Evolutionary conservation across 2,888 invertebrate genomes (phyloP).

Genomic region (Conus canariensis): DNA sequence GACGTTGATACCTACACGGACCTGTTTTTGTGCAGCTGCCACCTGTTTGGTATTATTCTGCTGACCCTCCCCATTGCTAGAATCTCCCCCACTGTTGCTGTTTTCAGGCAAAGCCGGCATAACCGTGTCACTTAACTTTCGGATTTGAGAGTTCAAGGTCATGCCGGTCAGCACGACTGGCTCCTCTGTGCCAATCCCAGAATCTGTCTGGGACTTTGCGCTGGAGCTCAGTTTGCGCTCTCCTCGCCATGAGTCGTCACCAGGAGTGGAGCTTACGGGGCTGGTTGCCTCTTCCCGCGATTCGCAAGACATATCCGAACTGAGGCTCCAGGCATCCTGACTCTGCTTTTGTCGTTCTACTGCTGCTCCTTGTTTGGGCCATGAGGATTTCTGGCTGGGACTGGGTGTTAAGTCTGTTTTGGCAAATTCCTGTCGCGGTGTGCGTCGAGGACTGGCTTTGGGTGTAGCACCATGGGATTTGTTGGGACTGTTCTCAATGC

Average conservation of each 20-base stretch:
- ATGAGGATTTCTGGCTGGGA: neutral
- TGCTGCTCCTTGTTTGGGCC: neutral
- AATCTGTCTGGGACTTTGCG: slow-evolving; percentile 65
- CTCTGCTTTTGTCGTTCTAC: slow-evolving; percentile 55
- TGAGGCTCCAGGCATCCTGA: slow-evolving; percentile 62
- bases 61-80: slow-evolving; percentile 61
- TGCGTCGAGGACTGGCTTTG: slow-evolving; percentile 67
- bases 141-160: neutral
- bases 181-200: slow-evolving; percentile 62
- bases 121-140: slow-evolving; percentile 8
- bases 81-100: slow-evolving; percentile 62
- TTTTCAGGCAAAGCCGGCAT: neutral
- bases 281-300: slow-evolving; percentile 59
- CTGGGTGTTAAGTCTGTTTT: slow-evolving; percentile 45
- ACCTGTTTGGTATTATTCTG: slow-evolving; percentile 71
- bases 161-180: slow-evolving; percentile 20
- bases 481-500: slow-evolving; percentile 77
- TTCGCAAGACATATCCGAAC: slow-evolving; percentile 62
- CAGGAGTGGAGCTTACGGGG: slow-evolving; percentile 54
- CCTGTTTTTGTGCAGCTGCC: slow-evolving; percentile 53
- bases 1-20: slow-evolving; percentile 66
- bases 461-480: slow-evolving; percentile 67
- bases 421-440: slow-evolving; percentile 70
- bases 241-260: slow-evolving; percentile 54
- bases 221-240: slow-evolving; percentile 61